Conservation (phyloP, 1,140 invertebrate genomes). For the Bradynema listronoti region DNA sequence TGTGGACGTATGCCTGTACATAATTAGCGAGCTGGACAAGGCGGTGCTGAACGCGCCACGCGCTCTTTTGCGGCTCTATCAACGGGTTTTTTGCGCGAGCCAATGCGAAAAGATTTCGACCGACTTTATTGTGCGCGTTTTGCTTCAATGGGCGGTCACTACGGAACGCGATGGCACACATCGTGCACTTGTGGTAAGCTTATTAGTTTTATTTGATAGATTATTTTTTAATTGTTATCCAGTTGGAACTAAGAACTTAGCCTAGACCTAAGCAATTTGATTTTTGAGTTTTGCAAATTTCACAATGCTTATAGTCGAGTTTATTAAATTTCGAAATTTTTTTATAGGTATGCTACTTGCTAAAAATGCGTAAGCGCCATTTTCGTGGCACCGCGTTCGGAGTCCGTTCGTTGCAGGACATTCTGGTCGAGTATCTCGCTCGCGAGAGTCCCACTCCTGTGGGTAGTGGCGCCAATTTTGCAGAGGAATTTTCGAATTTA, state of each 20-base stretch:
- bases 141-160: conserved; percentile 40
- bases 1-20: conserved; percentile 36
- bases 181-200: conserved; percentile 39
- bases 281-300: too few species aligned
- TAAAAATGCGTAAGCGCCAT: conserved; percentile 22
- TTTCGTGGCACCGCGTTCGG: conserved; percentile 15
- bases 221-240: too few species aligned
- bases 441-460: conserved; percentile 25
- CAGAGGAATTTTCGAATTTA: conserved; percentile 33
- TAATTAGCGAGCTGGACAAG: conserved; percentile 30
- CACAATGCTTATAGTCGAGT: too few species aligned
- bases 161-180: conserved; percentile 36
- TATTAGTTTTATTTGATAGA: too few species aligned
- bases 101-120: conserved; percentile 5
- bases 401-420: conserved; percentile 32
- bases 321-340: too few species aligned
- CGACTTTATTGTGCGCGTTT: conserved; percentile 15
- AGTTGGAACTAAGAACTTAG: too few species aligned
- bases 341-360: conserved; percentile 21
- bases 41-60: conserved; percentile 12
- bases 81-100: conserved; percentile 27
- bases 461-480: conserved; percentile 9
- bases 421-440: conserved; percentile 35
- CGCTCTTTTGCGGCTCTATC: conserved; percentile 30
- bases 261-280: too few species aligned